phyloP scores from a whole-genome alignment of 2,888 invertebrate species.

The Cephonodes hylas region DNA sequence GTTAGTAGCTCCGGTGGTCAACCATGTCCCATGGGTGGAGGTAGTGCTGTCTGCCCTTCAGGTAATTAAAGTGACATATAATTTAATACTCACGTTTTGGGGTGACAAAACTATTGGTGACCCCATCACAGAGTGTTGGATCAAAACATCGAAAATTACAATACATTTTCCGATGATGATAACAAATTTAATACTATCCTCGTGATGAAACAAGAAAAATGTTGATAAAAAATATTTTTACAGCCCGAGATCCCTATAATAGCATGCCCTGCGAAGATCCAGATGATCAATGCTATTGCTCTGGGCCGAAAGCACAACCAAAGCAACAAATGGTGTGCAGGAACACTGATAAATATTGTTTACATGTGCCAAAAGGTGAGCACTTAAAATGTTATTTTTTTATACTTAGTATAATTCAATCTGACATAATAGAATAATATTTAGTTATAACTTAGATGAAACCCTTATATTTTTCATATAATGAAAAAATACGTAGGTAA shows the following conservation, averaged over 20 bases:
- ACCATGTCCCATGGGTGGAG: conserved; percentile 28
- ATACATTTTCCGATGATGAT: too few relatives aligned
- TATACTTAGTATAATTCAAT: not conserved
- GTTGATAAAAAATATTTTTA: conserved; percentile 17
- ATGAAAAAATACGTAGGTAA: not conserved
- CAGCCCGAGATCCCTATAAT: conserved; percentile 54
- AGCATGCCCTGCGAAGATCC: conserved; percentile 64
- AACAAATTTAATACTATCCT: not conserved
- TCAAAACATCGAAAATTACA: too few relatives aligned
- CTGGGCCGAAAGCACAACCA: conserved; percentile 52
- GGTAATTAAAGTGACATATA: too few relatives aligned
- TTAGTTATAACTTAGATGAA: not conserved
- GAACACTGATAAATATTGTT: conserved; percentile 69
- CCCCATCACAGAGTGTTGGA: too few relatives aligned
- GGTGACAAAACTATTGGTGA: too few relatives aligned
- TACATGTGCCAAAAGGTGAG: conserved; percentile 75
- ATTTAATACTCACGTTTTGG: too few relatives aligned
- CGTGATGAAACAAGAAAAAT: not conserved
- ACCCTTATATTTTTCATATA: not conserved
- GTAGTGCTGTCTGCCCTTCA: conserved; percentile 46
- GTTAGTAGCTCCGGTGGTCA: conserved; percentile 22
- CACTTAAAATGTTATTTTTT: not conserved
- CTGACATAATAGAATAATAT: not conserved
- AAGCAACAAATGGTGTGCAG: conserved; percentile 60
- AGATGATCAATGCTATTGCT: conserved; percentile 67